Base-by-base conservation (phyloP, 2,888 invertebrate species). In the Microdon myrmicae region DNA sequence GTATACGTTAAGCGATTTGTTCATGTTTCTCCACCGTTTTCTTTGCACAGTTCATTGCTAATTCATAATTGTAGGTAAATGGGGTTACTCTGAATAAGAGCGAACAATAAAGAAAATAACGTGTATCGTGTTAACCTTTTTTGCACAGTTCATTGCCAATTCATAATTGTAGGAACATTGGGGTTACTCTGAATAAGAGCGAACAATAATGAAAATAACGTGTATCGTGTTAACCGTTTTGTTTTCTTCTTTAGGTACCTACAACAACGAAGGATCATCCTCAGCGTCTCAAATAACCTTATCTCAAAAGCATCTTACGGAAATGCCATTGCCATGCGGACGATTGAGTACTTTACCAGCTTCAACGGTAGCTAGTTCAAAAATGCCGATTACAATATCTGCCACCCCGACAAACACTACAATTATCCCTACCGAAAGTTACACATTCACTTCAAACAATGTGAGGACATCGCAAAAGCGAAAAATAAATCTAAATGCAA, bases 271-370 rank as follows among this genome's bases (percentile, higher is more conserved):
- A 73, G 76, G 74, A 72, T 78, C 79, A 72, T 78, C 79, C 73
- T 79, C 79, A 74, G 79, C 80, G 74, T 79, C 79, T 74, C 76
- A 80, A 71, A 74, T 75, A 69, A 71, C 77, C 71, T 74, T 79
- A 76, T 79, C 78, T 70, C 74, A 76, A 73, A 77, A 78, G 77
- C 78, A 77, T 77, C 77, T 45, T n/a, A 41, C 59, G 37, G 44
- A 54, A 55, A 49, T 26, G 31, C 19, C 49, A 47, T 53, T 58
- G 38, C 37, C 41, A 47, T 53, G n/a, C n/a, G n/a, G n/a, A n/a
- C n/a, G n/a, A n/a, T n/a, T n/a, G n/a, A n/a, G n/a, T n/a, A n/a
- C n/a, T n/a, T n/a, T n/a, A n/a, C n/a, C 13, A 13, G 41, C 19
- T 5, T 13, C 12, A 45, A 29, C 34, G 10, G 32, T 10, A 10